Conservation (phyloP, 2,888 invertebrate genomes). For the Malachius bipustulatus region DNA sequence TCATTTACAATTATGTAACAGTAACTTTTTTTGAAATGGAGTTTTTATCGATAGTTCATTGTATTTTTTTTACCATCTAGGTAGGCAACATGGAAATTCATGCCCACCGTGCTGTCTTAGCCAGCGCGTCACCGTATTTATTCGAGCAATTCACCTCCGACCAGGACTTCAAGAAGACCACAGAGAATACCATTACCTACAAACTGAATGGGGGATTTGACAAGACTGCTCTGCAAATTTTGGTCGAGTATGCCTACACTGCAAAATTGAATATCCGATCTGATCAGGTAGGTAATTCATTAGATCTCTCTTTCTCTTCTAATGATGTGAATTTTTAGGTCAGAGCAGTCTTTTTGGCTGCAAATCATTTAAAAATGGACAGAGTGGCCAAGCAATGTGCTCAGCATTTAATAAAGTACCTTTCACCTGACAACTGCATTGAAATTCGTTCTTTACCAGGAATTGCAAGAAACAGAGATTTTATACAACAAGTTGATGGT, state of each 20-base stretch:
- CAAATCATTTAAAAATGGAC: slow-evolving; percentile 64
- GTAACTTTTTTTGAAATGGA: too few relatives aligned
- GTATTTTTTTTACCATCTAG: slow-evolving; percentile 33
- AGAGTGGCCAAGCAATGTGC: slow-evolving; percentile 61
- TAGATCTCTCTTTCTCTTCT: neutral
- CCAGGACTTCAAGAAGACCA: slow-evolving; percentile 37
- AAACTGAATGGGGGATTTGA: slow-evolving; percentile 54
- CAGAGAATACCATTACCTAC: slow-evolving; percentile 43
- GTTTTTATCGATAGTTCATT: slow-evolving; percentile 7
- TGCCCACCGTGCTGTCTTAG: slow-evolving; percentile 69
- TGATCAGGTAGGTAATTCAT: slow-evolving; percentile 34
- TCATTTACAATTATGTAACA: too few relatives aligned
- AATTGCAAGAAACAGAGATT: slow-evolving; percentile 44
- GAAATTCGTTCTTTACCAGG: slow-evolving; percentile 50
- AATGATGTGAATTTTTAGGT: slow-evolving; percentile 37
- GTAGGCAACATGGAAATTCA: slow-evolving; percentile 58
- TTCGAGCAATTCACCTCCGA: slow-evolving; percentile 58
- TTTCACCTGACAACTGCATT: slow-evolving; percentile 48
- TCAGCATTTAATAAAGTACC: slow-evolving; percentile 52
- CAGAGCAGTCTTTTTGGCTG: slow-evolving; percentile 68
- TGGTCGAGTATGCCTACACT: slow-evolving; percentile 77
- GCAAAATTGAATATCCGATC: slow-evolving; percentile 47
- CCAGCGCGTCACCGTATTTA: slow-evolving; percentile 64
- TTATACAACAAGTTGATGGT: slow-evolving; percentile 53
- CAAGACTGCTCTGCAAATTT: slow-evolving; percentile 55